Conservation (phyloP, 2,888 invertebrate species). For the Neocrepidodera transversa region DNA sequence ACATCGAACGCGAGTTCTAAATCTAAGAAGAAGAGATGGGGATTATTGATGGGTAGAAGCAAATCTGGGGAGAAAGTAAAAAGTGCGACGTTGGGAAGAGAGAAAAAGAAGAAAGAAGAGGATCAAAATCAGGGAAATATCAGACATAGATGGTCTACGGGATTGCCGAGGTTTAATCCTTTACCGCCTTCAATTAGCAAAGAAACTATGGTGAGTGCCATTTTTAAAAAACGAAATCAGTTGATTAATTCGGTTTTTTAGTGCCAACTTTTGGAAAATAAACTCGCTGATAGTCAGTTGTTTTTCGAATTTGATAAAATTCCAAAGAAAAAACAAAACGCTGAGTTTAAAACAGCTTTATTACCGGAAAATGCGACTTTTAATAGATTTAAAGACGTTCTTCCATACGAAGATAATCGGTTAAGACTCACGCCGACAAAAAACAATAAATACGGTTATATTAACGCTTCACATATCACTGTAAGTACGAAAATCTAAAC, state of each 20-base stretch:
- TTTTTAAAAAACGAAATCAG: too few species aligned
- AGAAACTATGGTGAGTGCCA: slow-evolving; percentile 72
- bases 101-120: slow-evolving; percentile 65
- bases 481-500: slow-evolving; percentile 66
- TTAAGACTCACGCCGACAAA: slow-evolving; percentile 82
- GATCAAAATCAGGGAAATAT: slow-evolving; percentile 62
- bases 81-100: slow-evolving; percentile 74
- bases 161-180: slow-evolving; percentile 73
- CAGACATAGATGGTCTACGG: slow-evolving; percentile 76
- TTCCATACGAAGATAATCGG: slow-evolving; percentile 91
- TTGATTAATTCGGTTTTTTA: slow-evolving; percentile 50
- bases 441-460: slow-evolving; percentile 86
- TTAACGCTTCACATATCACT: slow-evolving; percentile 91
- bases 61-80: slow-evolving; percentile 68
- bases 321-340: slow-evolving; percentile 74
- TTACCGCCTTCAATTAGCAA: slow-evolving; percentile 79
- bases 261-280: slow-evolving; percentile 72
- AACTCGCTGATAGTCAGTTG: slow-evolving; percentile 76
- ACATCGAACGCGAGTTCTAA: slow-evolving; percentile 47
- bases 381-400: slow-evolving; percentile 71
- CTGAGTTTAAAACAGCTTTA: slow-evolving; percentile 75
- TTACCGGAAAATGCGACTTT: slow-evolving; percentile 70
- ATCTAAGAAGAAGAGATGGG: slow-evolving; percentile 70
- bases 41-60: slow-evolving; percentile 70
- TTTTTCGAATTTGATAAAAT: slow-evolving; percentile 88